Conservation (phyloP, 2,888 invertebrate species). For the Hyles lineata region DNA sequence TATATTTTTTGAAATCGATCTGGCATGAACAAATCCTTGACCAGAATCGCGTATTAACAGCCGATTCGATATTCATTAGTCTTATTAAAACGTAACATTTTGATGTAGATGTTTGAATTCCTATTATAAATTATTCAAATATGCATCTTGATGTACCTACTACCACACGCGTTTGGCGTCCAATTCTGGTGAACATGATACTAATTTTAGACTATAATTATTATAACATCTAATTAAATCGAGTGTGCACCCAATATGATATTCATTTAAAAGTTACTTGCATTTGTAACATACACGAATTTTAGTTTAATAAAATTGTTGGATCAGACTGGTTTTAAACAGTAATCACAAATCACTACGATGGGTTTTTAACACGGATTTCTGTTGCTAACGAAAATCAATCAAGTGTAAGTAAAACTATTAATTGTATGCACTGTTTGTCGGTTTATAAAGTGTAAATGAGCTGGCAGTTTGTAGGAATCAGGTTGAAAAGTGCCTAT, state of each 20-base stretch:
- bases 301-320: too few species aligned
- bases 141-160: too few species aligned
- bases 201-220: too few species aligned
- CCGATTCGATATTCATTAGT: constrained; percentile 31
- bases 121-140: background rate
- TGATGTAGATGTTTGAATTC: background rate
- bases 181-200: background rate
- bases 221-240: too few species aligned
- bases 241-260: too few species aligned
- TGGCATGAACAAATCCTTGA: constrained; percentile 14
- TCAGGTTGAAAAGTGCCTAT: constrained; percentile 59
- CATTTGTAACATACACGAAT: too few species aligned
- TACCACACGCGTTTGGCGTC: background rate
- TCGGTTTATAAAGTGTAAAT: constrained; percentile 44
- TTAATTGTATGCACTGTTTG: background rate
- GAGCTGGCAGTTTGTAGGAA: constrained; percentile 47
- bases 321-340: too few species aligned
- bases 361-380: too few species aligned
- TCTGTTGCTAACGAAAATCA: background rate
- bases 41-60: constrained; percentile 11
- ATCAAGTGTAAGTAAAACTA: background rate
- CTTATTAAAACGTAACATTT: background rate
- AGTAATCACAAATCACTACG: too few species aligned
- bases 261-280: too few species aligned
- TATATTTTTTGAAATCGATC: constrained; percentile 17